Percentiles rank a stretch among this genome's conserved stretches.
Evolutionary conservation across 92 coral and sea anemone species (phyloP).

Genomic region (Porites lobata): DNA sequence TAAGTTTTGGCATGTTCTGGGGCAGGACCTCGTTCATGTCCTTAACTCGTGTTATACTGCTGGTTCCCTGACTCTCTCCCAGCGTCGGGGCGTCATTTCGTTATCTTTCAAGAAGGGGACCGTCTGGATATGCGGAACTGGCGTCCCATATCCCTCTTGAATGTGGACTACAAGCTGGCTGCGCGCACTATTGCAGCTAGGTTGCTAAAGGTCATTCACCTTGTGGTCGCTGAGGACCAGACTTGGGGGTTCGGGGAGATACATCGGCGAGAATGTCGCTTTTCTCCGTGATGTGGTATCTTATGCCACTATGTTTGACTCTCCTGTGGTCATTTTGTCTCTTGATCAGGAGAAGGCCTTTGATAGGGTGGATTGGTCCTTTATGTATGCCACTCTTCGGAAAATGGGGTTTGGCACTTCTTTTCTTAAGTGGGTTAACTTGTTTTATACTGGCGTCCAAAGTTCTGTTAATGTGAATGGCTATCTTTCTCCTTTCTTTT

Average conservation of each 20-base stretch:
- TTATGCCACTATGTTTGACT: not conserved
- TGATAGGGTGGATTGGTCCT: slow-evolving; percentile 64
- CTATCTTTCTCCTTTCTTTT: not conserved
- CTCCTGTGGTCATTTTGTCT: slow-evolving; percentile 29
- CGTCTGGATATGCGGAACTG: too few relatives aligned
- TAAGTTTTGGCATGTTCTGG: too few relatives aligned
- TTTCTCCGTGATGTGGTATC: slow-evolving; percentile 22
- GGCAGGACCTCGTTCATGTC: too few relatives aligned
- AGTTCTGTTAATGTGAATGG: slow-evolving; percentile 55
- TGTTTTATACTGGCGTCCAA: not conserved
- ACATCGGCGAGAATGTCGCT: slow-evolving; percentile 38
- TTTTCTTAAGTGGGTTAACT: not conserved
- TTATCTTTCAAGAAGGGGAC: too few relatives aligned
- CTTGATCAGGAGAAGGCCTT: slow-evolving; percentile 77
- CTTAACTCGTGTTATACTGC: too few relatives aligned
- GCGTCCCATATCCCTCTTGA: too few relatives aligned
- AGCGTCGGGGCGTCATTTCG: too few relatives aligned
- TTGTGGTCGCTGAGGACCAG: too few relatives aligned
- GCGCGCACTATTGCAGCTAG: too few relatives aligned
- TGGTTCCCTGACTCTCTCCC: too few relatives aligned
- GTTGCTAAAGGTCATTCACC: too few relatives aligned
- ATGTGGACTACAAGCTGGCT: too few relatives aligned
- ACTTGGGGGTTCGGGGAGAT: slow-evolving; percentile 16
- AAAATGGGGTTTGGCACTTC: slow-evolving; percentile 56
- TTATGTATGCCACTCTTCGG: not conserved